phyloP scores from a whole-genome alignment of 2,797 vertebrate genomes.

The Sebastes taczanowskii region DNA sequence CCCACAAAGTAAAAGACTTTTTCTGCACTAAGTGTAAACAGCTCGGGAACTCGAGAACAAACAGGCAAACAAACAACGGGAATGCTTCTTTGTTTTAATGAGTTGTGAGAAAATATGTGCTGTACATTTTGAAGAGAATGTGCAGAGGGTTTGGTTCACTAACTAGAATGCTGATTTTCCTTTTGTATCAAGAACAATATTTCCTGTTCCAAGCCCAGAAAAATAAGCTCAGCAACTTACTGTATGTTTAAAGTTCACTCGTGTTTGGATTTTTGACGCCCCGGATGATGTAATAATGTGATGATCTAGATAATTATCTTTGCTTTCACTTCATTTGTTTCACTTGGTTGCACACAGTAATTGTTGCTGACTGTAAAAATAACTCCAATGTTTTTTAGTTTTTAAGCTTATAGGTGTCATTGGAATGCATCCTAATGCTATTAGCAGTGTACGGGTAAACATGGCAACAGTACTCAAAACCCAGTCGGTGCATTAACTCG shows the following conservation, averaged over 20 bases:
- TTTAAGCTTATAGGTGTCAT: conserved; percentile 20
- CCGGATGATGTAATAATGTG: conserved; percentile 13
- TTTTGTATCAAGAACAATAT: conserved; percentile 11
- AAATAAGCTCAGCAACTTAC: background rate
- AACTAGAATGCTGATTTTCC: conserved; percentile 16
- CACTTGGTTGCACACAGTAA: conserved; percentile 22
- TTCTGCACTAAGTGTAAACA: conserved; percentile 9
- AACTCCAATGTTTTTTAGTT: background rate
- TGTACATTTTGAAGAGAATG: conserved; percentile 16
- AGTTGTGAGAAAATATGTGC: conserved; percentile 44
- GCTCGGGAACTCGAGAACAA: conserved; percentile 14
- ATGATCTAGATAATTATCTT: conserved; percentile 53
- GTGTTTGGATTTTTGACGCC: conserved; percentile 25
- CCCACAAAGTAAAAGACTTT: conserved; percentile 7
- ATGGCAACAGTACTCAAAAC: conserved; percentile 6
- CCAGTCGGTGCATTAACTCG: conserved; percentile 37
- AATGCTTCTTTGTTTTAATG: conserved; percentile 47
- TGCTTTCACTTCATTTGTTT: conserved; percentile 28
- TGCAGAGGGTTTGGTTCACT: conserved; percentile 1
- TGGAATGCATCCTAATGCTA: conserved; percentile 12
- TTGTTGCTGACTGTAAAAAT: conserved; percentile 27
- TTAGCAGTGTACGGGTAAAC: conserved; percentile 18
- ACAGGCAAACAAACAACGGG: conserved; percentile 37
- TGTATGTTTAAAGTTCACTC: background rate
- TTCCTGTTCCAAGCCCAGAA: conserved; percentile 5